Percentiles rank a stretch among this genome's conserved stretches.
phyloP scores from a whole-genome alignment of 1,140 invertebrate species.

The Hydropsyche tenuis region DNA sequence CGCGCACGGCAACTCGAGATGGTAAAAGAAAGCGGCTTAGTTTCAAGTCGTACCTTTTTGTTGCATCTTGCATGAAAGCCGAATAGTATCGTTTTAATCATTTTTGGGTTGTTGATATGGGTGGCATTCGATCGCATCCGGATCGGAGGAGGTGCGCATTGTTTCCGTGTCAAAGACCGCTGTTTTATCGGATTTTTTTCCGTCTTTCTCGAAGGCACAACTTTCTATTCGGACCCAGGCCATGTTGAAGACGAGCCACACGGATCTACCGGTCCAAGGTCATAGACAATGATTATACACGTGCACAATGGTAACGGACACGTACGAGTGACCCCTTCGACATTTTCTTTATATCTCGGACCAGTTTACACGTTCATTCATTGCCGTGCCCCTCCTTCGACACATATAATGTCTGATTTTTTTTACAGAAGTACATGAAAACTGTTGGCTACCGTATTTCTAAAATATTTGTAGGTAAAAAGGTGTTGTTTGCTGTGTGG shows the following conservation, averaged over 20 bases:
- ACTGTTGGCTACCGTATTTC: no score
- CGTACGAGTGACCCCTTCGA: background rate
- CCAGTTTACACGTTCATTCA: no score
- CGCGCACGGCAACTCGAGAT: background rate
- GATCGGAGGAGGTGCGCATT: background rate
- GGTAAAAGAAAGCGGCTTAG: background rate
- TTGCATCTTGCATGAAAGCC: no score
- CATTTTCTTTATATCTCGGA: no score
- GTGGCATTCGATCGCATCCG: background rate
- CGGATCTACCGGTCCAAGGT: conserved; percentile 37
- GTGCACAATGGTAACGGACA: conserved; percentile 27
- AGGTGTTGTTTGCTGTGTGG: no score
- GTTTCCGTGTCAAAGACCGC: conserved; percentile 28
- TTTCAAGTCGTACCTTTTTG: no score
- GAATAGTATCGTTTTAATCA: no score
- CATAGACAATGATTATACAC: conserved; percentile 28
- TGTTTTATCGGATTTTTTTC: conserved; percentile 7
- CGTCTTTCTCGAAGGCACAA: conserved; percentile 22
- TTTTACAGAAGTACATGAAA: no score
- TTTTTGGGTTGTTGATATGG: background rate
- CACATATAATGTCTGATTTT: no score
- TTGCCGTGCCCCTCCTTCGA: no score
- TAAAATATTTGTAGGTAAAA: no score
- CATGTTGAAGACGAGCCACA: background rate
- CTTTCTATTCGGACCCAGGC: conserved; percentile 30